Evolutionary conservation across 2,113 vertebrate genomes (phyloP).

Genomic region (Pleuronectes platessa): DNA sequence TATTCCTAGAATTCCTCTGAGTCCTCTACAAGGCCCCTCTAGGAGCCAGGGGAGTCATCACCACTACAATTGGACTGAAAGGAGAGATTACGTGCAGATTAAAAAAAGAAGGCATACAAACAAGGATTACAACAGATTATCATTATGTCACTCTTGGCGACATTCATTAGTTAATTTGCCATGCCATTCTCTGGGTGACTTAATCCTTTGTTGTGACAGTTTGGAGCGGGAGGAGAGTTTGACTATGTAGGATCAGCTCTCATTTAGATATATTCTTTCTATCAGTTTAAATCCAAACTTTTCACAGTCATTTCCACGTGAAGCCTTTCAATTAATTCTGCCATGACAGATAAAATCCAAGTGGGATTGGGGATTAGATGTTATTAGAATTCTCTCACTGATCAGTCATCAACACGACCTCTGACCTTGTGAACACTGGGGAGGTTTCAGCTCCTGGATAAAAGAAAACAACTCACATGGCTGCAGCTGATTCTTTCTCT

Average conservation of each 20-base stretch:
- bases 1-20: too few relatives aligned
- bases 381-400: too few relatives aligned
- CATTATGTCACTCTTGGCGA: conserved; percentile 59
- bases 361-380: neutral
- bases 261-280: too few relatives aligned
- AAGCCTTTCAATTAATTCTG: conserved; percentile 17
- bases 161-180: conserved; percentile 37
- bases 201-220: conserved; percentile 5
- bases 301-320: neutral
- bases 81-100: conserved; percentile 67
- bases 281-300: neutral
- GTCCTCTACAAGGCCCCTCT: neutral
- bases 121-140: conserved; percentile 68
- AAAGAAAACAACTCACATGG: neutral
- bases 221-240: neutral
- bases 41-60: neutral
- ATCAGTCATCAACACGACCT: conserved; percentile 21
- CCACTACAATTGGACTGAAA: conserved; percentile 40
- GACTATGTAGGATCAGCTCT: neutral
- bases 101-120: conserved; percentile 67
- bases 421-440: conserved; percentile 8
- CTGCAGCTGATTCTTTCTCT: neutral
- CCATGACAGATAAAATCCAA: conserved; percentile 14
- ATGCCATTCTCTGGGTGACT: conserved; percentile 6
- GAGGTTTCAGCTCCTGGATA: conserved; percentile 1